Conservation (phyloP, 2,888 invertebrate species). For the Pachycephus smyrnensis region DNA sequence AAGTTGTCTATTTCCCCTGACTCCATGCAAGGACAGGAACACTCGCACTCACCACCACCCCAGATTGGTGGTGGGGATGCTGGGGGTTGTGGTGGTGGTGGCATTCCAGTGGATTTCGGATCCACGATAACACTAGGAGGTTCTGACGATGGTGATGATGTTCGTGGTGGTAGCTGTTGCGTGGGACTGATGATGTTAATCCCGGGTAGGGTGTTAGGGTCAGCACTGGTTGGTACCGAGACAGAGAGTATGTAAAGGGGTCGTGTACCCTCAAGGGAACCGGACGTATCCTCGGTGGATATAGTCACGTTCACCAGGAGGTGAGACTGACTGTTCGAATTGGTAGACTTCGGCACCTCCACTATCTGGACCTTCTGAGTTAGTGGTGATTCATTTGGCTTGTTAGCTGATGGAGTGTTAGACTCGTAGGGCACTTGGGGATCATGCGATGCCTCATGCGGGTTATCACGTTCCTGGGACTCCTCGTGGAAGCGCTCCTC, state of each 20-base stretch:
- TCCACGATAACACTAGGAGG: slow-evolving; percentile 14
- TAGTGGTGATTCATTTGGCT: slow-evolving; percentile 17
- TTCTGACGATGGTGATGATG: slow-evolving; percentile 4
- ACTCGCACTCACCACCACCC: slow-evolving; percentile 81
- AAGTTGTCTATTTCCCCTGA: slow-evolving; percentile 59
- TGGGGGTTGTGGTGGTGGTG: slow-evolving; percentile 53
- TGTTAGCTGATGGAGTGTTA: slow-evolving; percentile 10
- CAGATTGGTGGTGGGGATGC: slow-evolving; percentile 59
- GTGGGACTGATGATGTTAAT: slow-evolving; percentile 72
- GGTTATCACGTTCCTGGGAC: slow-evolving; percentile 11
- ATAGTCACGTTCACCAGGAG: slow-evolving; percentile 87
- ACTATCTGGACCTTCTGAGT: slow-evolving; percentile 54
- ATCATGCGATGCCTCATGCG: slow-evolving; percentile 26
- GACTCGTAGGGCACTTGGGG: slow-evolving; percentile 16
- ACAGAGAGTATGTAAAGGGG: slow-evolving; percentile 85
- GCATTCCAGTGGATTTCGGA: slow-evolving; percentile 27
- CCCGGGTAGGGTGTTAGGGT: slow-evolving; percentile 64
- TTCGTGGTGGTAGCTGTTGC: slow-evolving; percentile 41
- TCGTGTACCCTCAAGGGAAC: slow-evolving; percentile 70
- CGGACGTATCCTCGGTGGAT: slow-evolving; percentile 75
- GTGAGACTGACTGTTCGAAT: slow-evolving; percentile 59
- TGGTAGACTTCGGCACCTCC: slow-evolving; percentile 51
- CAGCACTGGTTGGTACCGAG: slow-evolving; percentile 78
- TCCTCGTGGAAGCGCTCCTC: slow-evolving; percentile 46
- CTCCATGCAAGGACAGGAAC: slow-evolving; percentile 79